Evolutionary conservation across 2,888 invertebrate species (phyloP).

Genomic region (Cryptus armator): DNA sequence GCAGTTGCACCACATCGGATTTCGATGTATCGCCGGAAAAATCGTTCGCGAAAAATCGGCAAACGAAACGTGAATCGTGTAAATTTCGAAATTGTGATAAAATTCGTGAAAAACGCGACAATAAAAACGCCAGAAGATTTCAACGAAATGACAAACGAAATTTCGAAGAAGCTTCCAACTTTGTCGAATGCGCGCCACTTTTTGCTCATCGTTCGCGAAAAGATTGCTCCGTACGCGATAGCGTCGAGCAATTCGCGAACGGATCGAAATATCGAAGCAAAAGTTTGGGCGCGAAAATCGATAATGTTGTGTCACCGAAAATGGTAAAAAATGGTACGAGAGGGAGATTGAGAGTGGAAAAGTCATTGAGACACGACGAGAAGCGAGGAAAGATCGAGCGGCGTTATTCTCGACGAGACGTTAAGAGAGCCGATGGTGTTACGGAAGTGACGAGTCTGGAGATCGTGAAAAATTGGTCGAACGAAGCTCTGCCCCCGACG

Average conservation of each 20-base stretch:
- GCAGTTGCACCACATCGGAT: constrained; percentile 49
- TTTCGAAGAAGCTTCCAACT: constrained; percentile 31
- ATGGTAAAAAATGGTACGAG: background rate
- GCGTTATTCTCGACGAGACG: constrained; percentile 56
- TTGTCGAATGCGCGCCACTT: constrained; percentile 42
- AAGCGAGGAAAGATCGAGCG: constrained; percentile 55
- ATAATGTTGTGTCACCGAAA: background rate
- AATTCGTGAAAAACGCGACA: background rate
- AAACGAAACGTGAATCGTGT: background rate
- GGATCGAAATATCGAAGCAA: constrained; percentile 51
- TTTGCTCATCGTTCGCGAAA: background rate
- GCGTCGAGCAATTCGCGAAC: background rate
- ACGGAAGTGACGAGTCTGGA: constrained; percentile 70
- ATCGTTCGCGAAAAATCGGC: background rate
- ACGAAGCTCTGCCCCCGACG: constrained; percentile 36
- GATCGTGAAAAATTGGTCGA: constrained; percentile 64
- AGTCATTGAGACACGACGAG: constrained; percentile 19
- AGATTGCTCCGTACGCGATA: background rate
- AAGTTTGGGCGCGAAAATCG: constrained; percentile 33
- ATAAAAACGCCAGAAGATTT: background rate
- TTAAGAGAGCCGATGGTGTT: constrained; percentile 51
- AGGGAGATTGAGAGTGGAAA: background rate
- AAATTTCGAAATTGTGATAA: background rate
- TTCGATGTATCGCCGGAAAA: constrained; percentile 27
- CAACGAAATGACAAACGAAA: background rate